Percentiles rank a stretch among this genome's conserved stretches.
Conservation (phyloP, 2,888 invertebrate species). For the Euplagia quadripunctaria region DNA sequence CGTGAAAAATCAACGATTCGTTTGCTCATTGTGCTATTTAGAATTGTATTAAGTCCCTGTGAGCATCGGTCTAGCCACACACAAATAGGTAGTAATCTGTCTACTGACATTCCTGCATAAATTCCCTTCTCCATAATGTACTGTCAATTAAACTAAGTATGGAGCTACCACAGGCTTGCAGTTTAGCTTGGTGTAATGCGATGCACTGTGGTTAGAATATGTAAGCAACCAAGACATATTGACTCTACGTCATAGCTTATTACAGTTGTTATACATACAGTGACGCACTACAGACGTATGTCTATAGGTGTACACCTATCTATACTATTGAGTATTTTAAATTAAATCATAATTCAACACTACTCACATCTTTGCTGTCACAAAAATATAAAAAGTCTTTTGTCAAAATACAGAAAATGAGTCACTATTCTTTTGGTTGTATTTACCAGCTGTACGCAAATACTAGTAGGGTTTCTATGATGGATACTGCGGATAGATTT, state of each 20-base stretch:
- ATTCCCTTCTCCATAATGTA: not conserved
- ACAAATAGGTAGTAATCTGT: not conserved
- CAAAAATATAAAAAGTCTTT: too few species aligned
- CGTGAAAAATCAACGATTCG: not conserved
- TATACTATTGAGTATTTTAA: too few species aligned
- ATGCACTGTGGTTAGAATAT: constrained; percentile 1
- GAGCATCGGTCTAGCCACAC: not conserved
- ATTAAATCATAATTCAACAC: too few species aligned
- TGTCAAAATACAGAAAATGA: too few species aligned
- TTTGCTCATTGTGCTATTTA: too few species aligned
- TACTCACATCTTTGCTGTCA: too few species aligned
- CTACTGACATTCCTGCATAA: not conserved
- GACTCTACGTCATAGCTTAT: not conserved
- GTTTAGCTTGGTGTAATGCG: constrained; percentile 6
- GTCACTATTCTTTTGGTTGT: too few species aligned
- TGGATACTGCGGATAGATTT: too few species aligned
- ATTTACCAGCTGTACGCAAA: too few species aligned
- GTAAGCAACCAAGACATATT: not conserved
- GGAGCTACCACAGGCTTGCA: not conserved
- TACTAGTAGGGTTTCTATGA: too few species aligned
- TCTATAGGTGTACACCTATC: too few species aligned
- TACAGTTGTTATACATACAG: not conserved
- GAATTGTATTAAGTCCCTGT: not conserved
- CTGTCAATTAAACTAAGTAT: not conserved
- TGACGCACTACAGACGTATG: too few species aligned